Conservation (phyloP, 2,113 vertebrate species). For the Nesogale talazaci region DNA sequence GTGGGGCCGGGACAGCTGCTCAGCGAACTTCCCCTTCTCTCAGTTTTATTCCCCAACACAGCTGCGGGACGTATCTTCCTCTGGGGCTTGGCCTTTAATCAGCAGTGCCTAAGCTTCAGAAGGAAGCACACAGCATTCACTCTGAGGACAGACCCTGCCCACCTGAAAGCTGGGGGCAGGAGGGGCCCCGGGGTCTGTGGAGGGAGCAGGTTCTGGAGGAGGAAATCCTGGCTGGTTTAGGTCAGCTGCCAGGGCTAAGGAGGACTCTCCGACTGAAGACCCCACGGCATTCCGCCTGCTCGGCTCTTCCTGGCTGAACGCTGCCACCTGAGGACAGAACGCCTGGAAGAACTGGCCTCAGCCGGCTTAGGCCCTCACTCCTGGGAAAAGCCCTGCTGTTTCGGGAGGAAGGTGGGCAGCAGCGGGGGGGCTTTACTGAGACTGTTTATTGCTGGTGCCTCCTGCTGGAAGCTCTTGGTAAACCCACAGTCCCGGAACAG, state of each 20-base stretch:
- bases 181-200: not conserved
- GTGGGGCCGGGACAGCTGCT: not conserved
- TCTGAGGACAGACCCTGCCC: not conserved
- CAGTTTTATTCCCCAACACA: not conserved
- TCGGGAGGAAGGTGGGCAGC: not conserved
- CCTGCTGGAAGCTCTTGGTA: slow-evolving; percentile 24
- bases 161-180: not conserved
- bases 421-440: not conserved
- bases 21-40: not conserved
- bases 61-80: not conserved
- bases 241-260: not conserved
- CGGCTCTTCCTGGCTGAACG: not conserved
- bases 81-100: not conserved
- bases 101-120: not conserved
- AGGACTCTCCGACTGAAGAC: not conserved
- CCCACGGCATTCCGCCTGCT: not conserved
- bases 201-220: not conserved
- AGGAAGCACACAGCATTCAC: not conserved
- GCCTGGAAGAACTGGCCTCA: not conserved
- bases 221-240: not conserved
- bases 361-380: not conserved
- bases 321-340: not conserved
- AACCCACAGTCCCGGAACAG: not conserved
- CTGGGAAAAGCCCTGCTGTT: not conserved
- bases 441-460: slow-evolving; percentile 73